These are phyloP conservation scores for Percopsis transmontana DNA, from an alignment of 2,113 vertebrate species.

Conservation along the genomic window DNA sequence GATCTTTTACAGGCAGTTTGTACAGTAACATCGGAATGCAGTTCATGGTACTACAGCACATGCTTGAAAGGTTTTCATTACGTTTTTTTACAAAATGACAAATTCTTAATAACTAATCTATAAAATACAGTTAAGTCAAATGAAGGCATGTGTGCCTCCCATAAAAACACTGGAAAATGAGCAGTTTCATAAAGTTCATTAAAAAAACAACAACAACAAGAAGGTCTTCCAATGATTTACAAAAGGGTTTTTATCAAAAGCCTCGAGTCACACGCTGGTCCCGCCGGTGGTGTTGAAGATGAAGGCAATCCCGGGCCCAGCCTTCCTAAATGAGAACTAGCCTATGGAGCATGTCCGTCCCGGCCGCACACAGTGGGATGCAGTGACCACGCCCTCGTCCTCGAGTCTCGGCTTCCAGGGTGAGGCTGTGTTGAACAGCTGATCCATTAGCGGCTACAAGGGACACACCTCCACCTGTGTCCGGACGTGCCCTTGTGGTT, in stretches of 20 bases:
- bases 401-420: conserved; percentile 3
- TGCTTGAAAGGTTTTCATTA: conserved; percentile 43
- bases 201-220: conserved; percentile 6
- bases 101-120: conserved; percentile 68
- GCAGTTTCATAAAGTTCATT: too few relatives aligned
- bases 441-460: too few relatives aligned
- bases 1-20: conserved; percentile 64
- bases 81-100: conserved; percentile 70
- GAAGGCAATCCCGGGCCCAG: conserved; percentile 24
- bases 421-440: not conserved
- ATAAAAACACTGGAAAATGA: conserved; percentile 37
- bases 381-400: conserved; percentile 12
- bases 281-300: conserved; percentile 10
- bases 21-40: conserved; percentile 69
- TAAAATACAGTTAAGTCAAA: conserved; percentile 70
- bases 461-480: too few relatives aligned
- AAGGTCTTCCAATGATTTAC: conserved; percentile 51
- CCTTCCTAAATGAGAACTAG: conserved; percentile 43
- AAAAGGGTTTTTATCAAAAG: conserved; percentile 61
- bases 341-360: conserved; percentile 39
- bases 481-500: too few relatives aligned
- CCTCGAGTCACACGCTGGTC: conserved; percentile 41
- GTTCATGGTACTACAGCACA: conserved; percentile 58
- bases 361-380: not conserved
- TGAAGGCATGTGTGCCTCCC: conserved; percentile 30